Conservation (phyloP, 2,113 vertebrate species). For the Brienomyrus brachyistius region DNA sequence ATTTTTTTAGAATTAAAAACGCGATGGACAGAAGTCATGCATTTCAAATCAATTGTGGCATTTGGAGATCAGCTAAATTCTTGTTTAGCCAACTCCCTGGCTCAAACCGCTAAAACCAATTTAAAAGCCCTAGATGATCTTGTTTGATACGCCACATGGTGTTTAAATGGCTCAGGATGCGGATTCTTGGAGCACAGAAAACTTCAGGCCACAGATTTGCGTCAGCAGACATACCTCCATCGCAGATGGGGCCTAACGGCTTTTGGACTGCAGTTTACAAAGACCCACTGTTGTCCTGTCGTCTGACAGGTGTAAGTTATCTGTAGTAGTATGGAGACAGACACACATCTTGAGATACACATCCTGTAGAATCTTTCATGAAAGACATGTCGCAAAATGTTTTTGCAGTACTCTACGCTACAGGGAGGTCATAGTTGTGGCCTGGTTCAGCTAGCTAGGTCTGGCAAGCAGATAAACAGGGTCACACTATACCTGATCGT, state of each 20-base stretch:
- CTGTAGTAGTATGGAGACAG: not conserved
- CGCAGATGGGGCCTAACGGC: not conserved
- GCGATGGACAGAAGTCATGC: not conserved
- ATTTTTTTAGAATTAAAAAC: not conserved
- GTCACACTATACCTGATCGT: not conserved
- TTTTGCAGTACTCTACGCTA: not conserved
- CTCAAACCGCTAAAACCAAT: not conserved
- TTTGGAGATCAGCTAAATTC: not conserved
- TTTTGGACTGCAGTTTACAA: not conserved
- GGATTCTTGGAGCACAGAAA: not conserved
- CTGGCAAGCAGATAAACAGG: not conserved
- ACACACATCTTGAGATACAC: not conserved
- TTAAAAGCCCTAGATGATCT: not conserved
- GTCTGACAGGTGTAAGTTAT: not conserved
- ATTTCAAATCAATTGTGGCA: not conserved
- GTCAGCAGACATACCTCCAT: not conserved
- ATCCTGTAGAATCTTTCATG: not conserved
- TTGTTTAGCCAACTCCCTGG: not conserved
- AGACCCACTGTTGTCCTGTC: not conserved
- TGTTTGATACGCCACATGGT: constrained; percentile 1
- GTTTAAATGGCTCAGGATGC: not conserved
- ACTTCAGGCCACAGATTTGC: not conserved
- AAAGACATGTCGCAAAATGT: not conserved
- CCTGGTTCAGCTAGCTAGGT: not conserved
- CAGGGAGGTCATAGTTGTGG: not conserved